These are phyloP conservation scores for Nothoprocta pentlandii DNA, from an alignment of 2,113 vertebrate species.

Conservation along the genomic window DNA sequence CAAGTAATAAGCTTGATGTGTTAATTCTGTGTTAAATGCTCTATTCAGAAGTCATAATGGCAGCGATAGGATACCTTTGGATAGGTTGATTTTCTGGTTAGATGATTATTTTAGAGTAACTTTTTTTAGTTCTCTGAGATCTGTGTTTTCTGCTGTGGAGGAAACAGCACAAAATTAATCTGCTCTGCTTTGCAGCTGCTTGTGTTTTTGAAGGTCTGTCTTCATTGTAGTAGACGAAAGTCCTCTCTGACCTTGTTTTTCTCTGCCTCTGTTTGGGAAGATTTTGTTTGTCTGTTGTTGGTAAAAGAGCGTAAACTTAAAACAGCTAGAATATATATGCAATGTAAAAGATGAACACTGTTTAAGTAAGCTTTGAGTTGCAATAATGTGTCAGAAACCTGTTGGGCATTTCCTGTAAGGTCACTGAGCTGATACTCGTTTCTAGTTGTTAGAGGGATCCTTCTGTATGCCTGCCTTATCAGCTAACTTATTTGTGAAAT, in stretches of 20 bases:
- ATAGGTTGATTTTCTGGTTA: conserved; percentile 11
- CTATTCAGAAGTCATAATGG: neutral
- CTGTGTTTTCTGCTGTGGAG: neutral
- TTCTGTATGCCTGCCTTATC: neutral
- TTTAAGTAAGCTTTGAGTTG: neutral
- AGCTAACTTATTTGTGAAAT: neutral
- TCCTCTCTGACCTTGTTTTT: neutral
- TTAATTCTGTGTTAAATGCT: neutral
- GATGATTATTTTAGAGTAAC: neutral
- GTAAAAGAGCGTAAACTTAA: conserved; percentile 4
- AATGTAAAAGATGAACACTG: neutral
- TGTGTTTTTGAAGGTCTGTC: neutral
- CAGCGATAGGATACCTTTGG: neutral
- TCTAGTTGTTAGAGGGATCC: neutral
- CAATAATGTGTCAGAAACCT: neutral
- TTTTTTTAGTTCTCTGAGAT: conserved; percentile 9
- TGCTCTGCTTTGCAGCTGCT: neutral
- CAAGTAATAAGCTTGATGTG: neutral
- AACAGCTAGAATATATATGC: neutral
- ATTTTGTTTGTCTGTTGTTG: neutral
- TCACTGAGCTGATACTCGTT: neutral
- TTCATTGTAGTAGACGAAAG: neutral
- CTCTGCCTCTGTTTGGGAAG: neutral
- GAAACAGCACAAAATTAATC: neutral
- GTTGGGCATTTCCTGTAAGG: neutral